Conservation (phyloP, 2,888 invertebrate genomes). For the Pristionchus arcanus region DNA sequence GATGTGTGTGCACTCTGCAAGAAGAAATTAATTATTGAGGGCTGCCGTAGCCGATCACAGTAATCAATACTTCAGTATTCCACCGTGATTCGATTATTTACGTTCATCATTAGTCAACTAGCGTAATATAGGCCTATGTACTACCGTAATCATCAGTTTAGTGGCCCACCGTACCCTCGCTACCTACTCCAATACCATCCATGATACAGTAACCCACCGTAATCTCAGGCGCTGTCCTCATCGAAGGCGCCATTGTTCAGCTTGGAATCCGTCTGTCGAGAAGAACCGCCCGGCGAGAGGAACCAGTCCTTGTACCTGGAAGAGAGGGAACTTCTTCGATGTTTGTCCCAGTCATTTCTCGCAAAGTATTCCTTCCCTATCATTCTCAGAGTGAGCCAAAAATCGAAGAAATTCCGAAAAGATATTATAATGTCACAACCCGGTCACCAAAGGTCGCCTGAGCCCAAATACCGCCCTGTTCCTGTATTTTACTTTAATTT, state of each 20-base stretch:
- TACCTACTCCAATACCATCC: neutral
- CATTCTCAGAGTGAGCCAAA: no score
- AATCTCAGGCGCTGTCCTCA: slow-evolving; percentile 31
- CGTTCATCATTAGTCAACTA: no score
- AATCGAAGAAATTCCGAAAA: no score
- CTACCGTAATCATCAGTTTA: neutral
- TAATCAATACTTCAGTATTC: neutral
- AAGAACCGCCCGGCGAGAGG: slow-evolving; percentile 27
- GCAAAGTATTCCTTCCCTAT: no score
- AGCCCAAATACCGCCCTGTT: no score
- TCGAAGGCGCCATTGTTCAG: slow-evolving; percentile 35
- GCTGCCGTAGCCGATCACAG: neutral
- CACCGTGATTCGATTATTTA: neutral
- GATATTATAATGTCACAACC: no score
- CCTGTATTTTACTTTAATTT: no score
- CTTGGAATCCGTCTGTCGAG: slow-evolving; percentile 17
- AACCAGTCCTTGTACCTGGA: slow-evolving; percentile 33
- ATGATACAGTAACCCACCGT: neutral
- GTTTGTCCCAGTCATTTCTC: no score
- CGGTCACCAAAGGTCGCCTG: no score
- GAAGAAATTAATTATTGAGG: neutral
- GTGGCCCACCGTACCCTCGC: neutral
- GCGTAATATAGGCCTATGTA: no score
- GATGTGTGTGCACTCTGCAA: slow-evolving; percentile 6
- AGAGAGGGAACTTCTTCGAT: no score